Conservation (phyloP, 1,140 invertebrate species). For the Ctenoplectra terminalis region DNA sequence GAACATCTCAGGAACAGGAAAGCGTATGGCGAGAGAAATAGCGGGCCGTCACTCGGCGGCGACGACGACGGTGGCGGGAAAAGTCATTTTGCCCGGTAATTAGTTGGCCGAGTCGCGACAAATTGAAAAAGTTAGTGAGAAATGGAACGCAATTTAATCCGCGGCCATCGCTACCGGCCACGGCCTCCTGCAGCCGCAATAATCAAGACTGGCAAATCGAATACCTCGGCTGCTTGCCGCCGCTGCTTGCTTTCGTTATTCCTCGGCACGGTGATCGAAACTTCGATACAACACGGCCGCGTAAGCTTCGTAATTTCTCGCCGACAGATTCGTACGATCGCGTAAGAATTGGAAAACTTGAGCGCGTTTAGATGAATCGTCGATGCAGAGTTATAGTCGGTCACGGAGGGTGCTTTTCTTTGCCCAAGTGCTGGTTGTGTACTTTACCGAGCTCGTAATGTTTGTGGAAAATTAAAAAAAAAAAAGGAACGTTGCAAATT, state of each 20-base stretch:
- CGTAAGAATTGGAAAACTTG: conserved; percentile 21
- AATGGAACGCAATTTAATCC: conserved; percentile 79
- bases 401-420: too few species aligned
- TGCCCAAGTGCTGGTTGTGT: too few species aligned
- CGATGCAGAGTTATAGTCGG: too few species aligned
- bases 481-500: too few species aligned
- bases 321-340: conserved; percentile 15
- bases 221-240: conserved; percentile 46
- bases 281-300: conserved; percentile 34
- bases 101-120: conserved; percentile 79
- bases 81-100: conserved; percentile 80
- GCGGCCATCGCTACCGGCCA: conserved; percentile 53
- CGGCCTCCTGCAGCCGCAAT: conserved; percentile 55
- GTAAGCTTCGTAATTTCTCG: conserved; percentile 47
- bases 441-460: too few species aligned
- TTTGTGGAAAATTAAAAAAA: too few species aligned
- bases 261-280: conserved; percentile 8
- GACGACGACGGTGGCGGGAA: conserved; percentile 56
- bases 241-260: conserved; percentile 3
- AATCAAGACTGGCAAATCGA: conserved; percentile 65
- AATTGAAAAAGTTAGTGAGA: conserved; percentile 82
- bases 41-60: conserved; percentile 5
- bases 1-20: background rate
- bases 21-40: conserved; percentile 6
- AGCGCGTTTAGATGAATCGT: background rate